Base-by-base conservation (phyloP, 2,888 invertebrate genomes). In the Leptopilina myrica region DNA sequence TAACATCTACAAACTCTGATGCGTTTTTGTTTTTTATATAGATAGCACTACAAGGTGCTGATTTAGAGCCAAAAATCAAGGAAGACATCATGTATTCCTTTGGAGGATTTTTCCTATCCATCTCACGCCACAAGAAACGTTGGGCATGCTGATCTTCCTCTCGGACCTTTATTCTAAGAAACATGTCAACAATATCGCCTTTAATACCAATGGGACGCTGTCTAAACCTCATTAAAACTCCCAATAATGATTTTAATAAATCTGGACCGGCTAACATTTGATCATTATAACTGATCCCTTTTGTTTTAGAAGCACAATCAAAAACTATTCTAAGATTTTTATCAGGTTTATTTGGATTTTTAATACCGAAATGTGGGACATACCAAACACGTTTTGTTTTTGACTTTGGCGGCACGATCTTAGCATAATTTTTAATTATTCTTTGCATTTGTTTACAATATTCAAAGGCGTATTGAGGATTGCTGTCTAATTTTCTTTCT, bases 281-380 rank as follows among this genome's bases (percentile, higher is more conserved):
- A 46, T 84, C 83, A 53, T 88, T 84, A 0, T 88, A 79, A 1
- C 85, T 85, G 0, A 76, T 77, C 5, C 84, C 85, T 12, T 84
- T 56, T 0, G 81, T 78, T 46, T 81, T 80, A 14, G 86, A 87
- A 0, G 88, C 87, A 5, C 88, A 87, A 53, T 88, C 87, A 67
- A 87, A 87, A 0, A 88, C 86, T 0, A 88, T 66, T 6, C 87
- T 80, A 0, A 88, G 62, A 1, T 62, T 62, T 79, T 85, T 86
- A 0, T 76, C 79, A n/a, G 86, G 86, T 76, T 86, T 85, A 75
- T 85, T 82, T 4, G 80, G 80, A 43, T 78, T 79, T 53, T 77
- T 84, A 46, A 87, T 83, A 80, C 88, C 86, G 64, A 80, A 80
- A 65, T 80, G 78, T 2, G 78, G 78, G 3, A 80, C 14, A 33